Conservation (phyloP, 2,797 vertebrate genomes). For the Cuniculus paca region DNA sequence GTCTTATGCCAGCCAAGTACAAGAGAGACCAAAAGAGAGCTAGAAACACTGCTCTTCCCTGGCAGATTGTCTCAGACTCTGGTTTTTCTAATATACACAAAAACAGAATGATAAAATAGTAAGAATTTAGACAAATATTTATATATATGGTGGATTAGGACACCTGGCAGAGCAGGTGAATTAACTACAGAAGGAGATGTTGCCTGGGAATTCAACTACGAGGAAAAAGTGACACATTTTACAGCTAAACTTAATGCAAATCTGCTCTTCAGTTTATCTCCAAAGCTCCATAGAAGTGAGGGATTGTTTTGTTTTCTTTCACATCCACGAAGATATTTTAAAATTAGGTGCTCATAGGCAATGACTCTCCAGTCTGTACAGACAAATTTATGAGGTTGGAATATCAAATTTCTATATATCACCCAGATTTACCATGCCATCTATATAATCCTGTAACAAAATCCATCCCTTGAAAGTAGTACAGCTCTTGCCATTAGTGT, state of each 20-base stretch:
- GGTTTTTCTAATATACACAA: constrained; percentile 83
- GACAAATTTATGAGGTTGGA: background rate
- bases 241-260: constrained; percentile 53
- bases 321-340: background rate
- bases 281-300: background rate
- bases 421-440: background rate
- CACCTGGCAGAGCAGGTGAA: constrained; percentile 88
- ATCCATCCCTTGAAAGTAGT: constrained; percentile 26
- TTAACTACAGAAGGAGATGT: constrained; percentile 73
- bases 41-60: constrained; percentile 72
- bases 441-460: constrained; percentile 41
- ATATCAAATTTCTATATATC: constrained; percentile 27
- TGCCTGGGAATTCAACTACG: constrained; percentile 58
- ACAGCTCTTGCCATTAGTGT: constrained; percentile 63
- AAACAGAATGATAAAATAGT: constrained; percentile 83
- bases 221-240: constrained; percentile 71
- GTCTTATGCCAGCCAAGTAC: constrained; percentile 45
- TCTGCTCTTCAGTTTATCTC: constrained; percentile 12
- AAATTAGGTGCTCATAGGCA: background rate
- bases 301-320: constrained; percentile 56
- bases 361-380: background rate
- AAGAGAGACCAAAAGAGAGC: constrained; percentile 72
- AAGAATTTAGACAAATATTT: constrained; percentile 88
- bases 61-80: constrained; percentile 80
- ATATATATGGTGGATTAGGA: constrained; percentile 86